Evolutionary conservation across 2,888 invertebrate genomes (phyloP).

Genomic region (Leucoma salicis): DNA sequence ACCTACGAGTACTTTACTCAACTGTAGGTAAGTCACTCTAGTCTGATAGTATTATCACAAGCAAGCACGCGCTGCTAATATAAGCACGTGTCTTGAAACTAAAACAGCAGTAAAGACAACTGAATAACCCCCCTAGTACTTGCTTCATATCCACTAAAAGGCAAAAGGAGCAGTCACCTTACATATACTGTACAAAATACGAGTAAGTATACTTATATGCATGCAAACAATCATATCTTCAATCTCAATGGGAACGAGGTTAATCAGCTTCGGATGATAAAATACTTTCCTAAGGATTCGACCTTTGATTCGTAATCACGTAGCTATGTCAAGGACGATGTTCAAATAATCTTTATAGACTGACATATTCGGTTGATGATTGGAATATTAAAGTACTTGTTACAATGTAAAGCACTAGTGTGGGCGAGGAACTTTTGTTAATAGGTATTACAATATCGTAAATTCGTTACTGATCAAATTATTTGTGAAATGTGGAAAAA

Average conservation of each 20-base stretch:
- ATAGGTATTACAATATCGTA: background rate
- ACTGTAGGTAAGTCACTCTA: slow-evolving; percentile 6
- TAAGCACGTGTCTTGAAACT: slow-evolving; percentile 3
- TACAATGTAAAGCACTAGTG: background rate
- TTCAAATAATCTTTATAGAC: slow-evolving; percentile 3
- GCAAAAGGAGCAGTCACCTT: slow-evolving; percentile 5
- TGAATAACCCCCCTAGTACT: background rate
- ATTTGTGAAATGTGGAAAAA: no score
- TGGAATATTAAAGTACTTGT: background rate
- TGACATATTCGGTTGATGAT: slow-evolving; percentile 1
- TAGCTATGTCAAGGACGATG: slow-evolving; percentile 18
- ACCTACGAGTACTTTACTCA: no score
- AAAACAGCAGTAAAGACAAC: slow-evolving; percentile 1
- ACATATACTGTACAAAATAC: background rate
- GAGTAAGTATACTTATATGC: no score
- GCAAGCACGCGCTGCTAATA: slow-evolving; percentile 4
- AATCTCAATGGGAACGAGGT: slow-evolving; percentile 40
- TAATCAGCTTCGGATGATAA: slow-evolving; percentile 34
- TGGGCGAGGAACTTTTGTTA: background rate
- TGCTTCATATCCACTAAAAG: background rate
- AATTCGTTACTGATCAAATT: slow-evolving; percentile 6
- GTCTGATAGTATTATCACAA: slow-evolving; percentile 7
- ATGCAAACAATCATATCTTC: slow-evolving; percentile 17
- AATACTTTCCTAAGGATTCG: slow-evolving; percentile 15
- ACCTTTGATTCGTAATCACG: slow-evolving; percentile 31